phyloP scores from a whole-genome alignment of 2,888 invertebrate species.

The Augiades crinisus region DNA sequence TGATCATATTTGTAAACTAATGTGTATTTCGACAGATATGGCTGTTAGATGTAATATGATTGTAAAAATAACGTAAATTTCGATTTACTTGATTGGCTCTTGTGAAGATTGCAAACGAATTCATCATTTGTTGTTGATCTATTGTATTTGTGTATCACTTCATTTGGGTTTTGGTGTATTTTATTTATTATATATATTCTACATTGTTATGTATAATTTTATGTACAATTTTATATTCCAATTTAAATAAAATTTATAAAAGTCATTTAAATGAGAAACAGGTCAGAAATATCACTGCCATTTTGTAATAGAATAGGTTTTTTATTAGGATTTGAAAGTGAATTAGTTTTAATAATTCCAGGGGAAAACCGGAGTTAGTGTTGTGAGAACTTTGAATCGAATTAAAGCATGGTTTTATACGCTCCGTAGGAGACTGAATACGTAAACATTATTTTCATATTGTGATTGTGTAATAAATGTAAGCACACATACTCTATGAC shows the following conservation, averaged over 20 bases:
- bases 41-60: too few species aligned
- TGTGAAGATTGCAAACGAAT: conserved; percentile 37
- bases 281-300: conserved; percentile 35
- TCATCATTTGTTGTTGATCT: conserved; percentile 9
- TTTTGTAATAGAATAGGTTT: conserved; percentile 30
- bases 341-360: conserved; percentile 63
- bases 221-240: conserved; percentile 17
- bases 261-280: neutral
- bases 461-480: too few species aligned
- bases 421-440: conserved; percentile 23
- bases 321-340: conserved; percentile 43
- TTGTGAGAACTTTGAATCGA: conserved; percentile 63
- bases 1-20: too few species aligned
- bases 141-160: conserved; percentile 19
- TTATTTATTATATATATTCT: conserved; percentile 35
- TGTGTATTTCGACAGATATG: too few species aligned
- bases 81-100: too few species aligned
- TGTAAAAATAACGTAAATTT: too few species aligned
- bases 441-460: conserved; percentile 28
- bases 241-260: conserved; percentile 5
- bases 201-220: conserved; percentile 35
- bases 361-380: conserved; percentile 66
- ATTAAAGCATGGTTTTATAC: conserved; percentile 58
- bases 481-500: too few species aligned
- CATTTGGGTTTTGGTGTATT: conserved; percentile 26